Base-by-base conservation (phyloP, 2,113 vertebrate species). In the Chloroceryle aenea region DNA sequence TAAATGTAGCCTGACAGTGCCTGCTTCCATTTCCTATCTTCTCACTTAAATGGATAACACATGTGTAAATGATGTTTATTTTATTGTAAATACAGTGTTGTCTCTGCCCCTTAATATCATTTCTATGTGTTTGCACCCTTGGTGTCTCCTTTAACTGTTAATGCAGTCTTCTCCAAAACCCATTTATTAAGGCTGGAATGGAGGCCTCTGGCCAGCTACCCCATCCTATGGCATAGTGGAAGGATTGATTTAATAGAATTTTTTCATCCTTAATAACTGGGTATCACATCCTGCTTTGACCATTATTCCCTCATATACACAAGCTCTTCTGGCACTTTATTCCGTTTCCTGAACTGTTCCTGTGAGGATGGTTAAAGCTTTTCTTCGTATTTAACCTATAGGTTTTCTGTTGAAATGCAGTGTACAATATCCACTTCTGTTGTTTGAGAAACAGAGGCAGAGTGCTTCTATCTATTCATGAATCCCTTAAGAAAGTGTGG, bases 1-100 rank as follows among this genome's bases (percentile, higher is more conserved):
- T 83, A 97, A 98, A 98, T 88, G 78, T 77, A 97, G 86, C 76
- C 88, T 97, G 96, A 97, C 91, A 95, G 73, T 92, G 64, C 91
- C 87, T 94, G 67, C 90, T 81, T 85, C 92, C 75, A 67, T 94
- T 97, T 97, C 90, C 36, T 9, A 89, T 97, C 95, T 97, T 95
- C 95, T 96, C 91, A 96, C 95, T 97, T 96, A 97, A 97, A 97
- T 91, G 71, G 34, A 81, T 93, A 97, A 71, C 72, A 78, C 82
- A 66, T 81, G 87, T 92, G 81, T 95, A 97, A 97, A 92, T 32
- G 4, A 79, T 91, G 66, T 88, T 97, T 95, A 88, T 97, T 96
- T 97, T 93, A 88, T 94, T 93, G 88, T 95, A 97, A 97, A 96
- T 97, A 96, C 82, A 91, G 22, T 84, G 77, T 92, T 94, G 90